Conservation (phyloP, 1,140 invertebrate genomes). For the Meloidogyne exigua region DNA sequence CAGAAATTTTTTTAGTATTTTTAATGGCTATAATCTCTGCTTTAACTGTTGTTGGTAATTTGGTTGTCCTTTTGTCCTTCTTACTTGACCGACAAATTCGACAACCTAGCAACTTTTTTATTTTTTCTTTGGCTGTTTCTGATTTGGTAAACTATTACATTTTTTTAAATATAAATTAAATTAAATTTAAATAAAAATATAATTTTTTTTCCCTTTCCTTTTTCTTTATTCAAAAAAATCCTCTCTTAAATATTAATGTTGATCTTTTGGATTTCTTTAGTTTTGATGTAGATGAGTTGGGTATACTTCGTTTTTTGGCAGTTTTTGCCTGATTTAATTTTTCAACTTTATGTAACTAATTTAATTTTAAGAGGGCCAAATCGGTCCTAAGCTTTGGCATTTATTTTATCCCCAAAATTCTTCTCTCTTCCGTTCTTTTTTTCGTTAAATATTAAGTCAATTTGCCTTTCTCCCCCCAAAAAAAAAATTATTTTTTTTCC, state of each 20-base stretch:
- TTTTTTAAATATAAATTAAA: not conserved
- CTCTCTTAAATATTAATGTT: not conserved
- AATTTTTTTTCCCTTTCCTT: too few relatives aligned
- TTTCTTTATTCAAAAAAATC: not conserved
- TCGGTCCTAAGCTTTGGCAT: conserved; percentile 9
- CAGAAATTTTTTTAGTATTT: conserved; percentile 22
- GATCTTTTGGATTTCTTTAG: too few relatives aligned
- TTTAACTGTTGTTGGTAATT: conserved; percentile 88
- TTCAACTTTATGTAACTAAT: not conserved
- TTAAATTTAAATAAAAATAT: too few relatives aligned
- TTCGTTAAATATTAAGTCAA: not conserved
- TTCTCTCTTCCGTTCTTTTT: not conserved
- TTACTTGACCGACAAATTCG: conserved; percentile 92
- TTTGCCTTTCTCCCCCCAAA: not conserved
- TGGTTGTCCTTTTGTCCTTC: conserved; percentile 91
- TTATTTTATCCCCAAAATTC: not conserved
- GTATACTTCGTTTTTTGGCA: not conserved
- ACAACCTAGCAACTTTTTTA: conserved; percentile 98
- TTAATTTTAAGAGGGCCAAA: not conserved
- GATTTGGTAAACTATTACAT: conserved; percentile 75
- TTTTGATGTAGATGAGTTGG: not conserved
- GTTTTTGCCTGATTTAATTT: not conserved
- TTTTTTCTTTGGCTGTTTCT: conserved; percentile 92
- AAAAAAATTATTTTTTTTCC: not conserved
- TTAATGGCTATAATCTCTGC: conserved; percentile 73